Evolutionary conservation across 2,113 vertebrate genomes (phyloP).

Genomic region (Pelusios castaneus): DNA sequence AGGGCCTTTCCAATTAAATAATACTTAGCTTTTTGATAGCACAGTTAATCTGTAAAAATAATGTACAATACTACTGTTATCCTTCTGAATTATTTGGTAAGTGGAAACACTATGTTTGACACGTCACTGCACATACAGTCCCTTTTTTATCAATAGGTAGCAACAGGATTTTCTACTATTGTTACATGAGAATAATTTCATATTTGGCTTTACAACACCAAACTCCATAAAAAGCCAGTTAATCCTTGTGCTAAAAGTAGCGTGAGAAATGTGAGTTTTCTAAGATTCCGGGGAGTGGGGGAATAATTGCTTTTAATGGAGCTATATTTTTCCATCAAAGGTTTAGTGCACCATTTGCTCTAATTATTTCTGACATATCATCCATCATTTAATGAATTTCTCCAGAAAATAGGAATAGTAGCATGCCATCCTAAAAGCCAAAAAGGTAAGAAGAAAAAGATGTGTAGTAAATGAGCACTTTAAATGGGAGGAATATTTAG

Average conservation of each 20-base stretch:
- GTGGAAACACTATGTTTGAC: background rate
- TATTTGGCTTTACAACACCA: background rate
- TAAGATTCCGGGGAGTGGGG: background rate
- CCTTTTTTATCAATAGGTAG: background rate
- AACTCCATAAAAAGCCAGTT: background rate
- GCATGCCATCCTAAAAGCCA: background rate
- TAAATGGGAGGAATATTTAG: conserved; percentile 26
- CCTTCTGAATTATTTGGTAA: background rate
- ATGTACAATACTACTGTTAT: background rate
- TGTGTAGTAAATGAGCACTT: background rate
- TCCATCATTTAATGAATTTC: background rate
- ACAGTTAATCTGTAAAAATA: background rate
- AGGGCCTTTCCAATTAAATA: background rate
- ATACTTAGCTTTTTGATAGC: background rate
- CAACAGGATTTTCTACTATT: background rate
- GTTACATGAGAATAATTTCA: background rate
- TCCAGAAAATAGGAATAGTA: conserved; percentile 24
- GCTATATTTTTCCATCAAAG: background rate
- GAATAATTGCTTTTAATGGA: background rate
- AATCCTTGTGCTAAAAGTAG: background rate
- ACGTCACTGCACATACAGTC: background rate
- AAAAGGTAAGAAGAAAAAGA: background rate
- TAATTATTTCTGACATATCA: background rate
- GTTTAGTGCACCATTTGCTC: background rate
- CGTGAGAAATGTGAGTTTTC: background rate